phyloP scores from a whole-genome alignment of 2,113 vertebrate species.

The Bolborhynchus lineola region DNA sequence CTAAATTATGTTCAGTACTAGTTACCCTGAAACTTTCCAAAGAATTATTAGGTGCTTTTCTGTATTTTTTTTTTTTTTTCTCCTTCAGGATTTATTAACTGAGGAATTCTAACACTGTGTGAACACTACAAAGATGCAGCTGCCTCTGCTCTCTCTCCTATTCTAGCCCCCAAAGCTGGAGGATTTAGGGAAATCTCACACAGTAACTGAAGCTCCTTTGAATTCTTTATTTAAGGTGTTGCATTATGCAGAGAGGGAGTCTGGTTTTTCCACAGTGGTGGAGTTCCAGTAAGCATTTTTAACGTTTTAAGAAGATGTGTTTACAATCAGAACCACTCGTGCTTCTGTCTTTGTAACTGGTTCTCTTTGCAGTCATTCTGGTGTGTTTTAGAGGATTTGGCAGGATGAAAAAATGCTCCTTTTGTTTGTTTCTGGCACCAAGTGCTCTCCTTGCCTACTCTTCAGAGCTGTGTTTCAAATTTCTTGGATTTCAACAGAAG shows the following conservation, averaged over 20 bases:
- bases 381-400: neutral
- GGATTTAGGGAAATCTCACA: neutral
- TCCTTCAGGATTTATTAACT: neutral
- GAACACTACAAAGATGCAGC: neutral
- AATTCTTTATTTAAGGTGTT: conserved; percentile 5
- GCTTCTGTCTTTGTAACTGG: neutral
- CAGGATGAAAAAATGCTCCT: neutral
- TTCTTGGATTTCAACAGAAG: neutral
- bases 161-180: neutral
- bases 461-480: neutral
- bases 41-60: neutral
- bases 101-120: neutral
- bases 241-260: neutral
- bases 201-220: neutral
- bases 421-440: neutral
- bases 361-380: neutral
- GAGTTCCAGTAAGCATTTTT: neutral
- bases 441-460: neutral
- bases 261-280: neutral
- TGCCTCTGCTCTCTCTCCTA: neutral
- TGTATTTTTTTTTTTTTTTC: neutral
- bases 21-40: neutral
- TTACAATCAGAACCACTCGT: neutral
- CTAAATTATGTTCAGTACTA: neutral
- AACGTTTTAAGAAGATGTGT: neutral